Evolutionary conservation across 2,888 invertebrate species (phyloP), one percentile per base, ranked within the genome.

Genomic region (Melinopterus prodromus): DNA sequence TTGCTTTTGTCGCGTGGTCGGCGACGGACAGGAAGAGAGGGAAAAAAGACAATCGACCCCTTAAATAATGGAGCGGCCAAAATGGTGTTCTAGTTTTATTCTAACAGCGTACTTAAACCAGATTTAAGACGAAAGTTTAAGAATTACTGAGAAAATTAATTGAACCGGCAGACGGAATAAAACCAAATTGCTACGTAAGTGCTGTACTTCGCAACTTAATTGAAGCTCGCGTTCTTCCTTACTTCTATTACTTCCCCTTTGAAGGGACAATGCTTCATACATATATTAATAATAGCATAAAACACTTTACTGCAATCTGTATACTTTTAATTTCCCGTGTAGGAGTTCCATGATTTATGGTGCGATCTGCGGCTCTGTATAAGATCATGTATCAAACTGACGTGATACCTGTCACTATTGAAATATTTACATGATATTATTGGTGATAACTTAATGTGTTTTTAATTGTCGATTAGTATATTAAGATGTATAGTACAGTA

Each of bases 51-150:
- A 79, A 36, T 76, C 76, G 76, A 75, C 76, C 71, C 70, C 79
- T 75, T 79, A 79, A 79, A 79, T 79, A 79, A 79, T 79, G 79
- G 75, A 79, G 71, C 75, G 53, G 76, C 79, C 70, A 79, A 79
- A 79, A 79, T 79, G 70, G 79, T 53, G 76, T 75, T 69, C 76
- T 79, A 79, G 79, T 79, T 79, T 70, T 76, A 76, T 79, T 79
- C 76, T 79, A 79, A 79, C 79, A 76, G 75, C 74, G 76, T 76
- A 79, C 79, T 79, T 79, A 76, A 78, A 79, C 75, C 79, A 75
- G 75, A 74, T 79, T 79, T 75, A 79, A 79, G 79, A 70, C 76
- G 75, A 76, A 79, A 76, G 79, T 79, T 78, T 75, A 79, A 70
- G 79, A 75, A 79, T 75, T 79, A 75, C 75, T n/a, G 70, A 79